Percentiles rank a stretch among this genome's conserved stretches.
These are phyloP conservation scores for Squalus acanthias DNA, from an alignment of 2,797 vertebrate genomes.

Conservation along the genomic window DNA sequence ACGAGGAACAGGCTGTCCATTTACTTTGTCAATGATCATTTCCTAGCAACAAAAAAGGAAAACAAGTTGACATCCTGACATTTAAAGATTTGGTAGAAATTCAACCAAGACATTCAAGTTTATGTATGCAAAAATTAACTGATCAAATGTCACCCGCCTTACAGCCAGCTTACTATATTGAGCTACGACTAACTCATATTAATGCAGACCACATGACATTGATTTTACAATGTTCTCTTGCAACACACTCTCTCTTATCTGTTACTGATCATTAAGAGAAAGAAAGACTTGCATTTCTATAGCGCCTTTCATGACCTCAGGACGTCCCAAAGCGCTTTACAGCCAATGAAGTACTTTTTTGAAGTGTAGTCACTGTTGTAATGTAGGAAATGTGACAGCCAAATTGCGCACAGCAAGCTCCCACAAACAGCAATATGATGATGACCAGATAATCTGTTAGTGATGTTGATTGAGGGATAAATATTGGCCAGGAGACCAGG, in stretches of 20 bases:
- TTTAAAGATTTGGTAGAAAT: neutral
- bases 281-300: too few relatives aligned
- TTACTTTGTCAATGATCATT: conserved; percentile 98
- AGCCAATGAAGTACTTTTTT: too few relatives aligned
- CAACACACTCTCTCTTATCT: neutral
- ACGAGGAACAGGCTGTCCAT: conserved; percentile 86
- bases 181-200: neutral
- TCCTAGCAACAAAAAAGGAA: conserved; percentile 67
- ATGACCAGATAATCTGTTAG: too few relatives aligned
- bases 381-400: too few relatives aligned
- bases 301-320: too few relatives aligned
- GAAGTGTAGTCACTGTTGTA: too few relatives aligned
- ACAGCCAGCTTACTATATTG: neutral
- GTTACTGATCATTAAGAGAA: neutral
- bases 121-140: neutral
- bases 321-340: too few relatives aligned
- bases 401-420: too few relatives aligned
- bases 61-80: neutral
- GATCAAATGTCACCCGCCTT: neutral
- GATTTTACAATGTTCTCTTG: neutral
- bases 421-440: too few relatives aligned
- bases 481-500: too few relatives aligned
- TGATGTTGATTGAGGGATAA: too few relatives aligned
- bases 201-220: neutral
- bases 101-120: neutral